Evolutionary conservation across 2,797 vertebrate species (phyloP).

Genomic region (Labroides dimidiatus): DNA sequence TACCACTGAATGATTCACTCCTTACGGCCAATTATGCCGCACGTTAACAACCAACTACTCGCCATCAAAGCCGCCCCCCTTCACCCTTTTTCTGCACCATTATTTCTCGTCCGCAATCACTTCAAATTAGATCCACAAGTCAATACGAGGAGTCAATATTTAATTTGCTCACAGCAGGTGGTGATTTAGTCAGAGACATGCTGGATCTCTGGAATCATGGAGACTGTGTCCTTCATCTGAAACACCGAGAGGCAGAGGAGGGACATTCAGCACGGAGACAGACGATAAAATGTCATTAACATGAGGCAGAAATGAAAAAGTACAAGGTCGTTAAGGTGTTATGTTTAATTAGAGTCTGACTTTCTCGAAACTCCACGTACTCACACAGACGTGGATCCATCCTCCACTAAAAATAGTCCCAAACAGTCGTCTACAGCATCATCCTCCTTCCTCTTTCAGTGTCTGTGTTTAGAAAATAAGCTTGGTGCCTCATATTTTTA

Average conservation of each 20-base stretch:
- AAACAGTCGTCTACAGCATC: too few relatives aligned
- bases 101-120: slow-evolving; percentile 81
- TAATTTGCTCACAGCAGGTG: slow-evolving; percentile 88
- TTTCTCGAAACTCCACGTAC: too few relatives aligned
- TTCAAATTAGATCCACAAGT: slow-evolving; percentile 87
- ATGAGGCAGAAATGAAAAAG: neutral
- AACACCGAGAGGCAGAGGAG: neutral
- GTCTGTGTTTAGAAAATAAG: too few relatives aligned
- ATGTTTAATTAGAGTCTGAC: neutral
- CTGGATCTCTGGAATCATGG: slow-evolving; percentile 6
- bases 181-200: slow-evolving; percentile 65
- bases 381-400: too few relatives aligned
- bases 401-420: too few relatives aligned
- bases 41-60: slow-evolving; percentile 63
- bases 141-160: slow-evolving; percentile 88
- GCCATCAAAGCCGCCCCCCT: slow-evolving; percentile 53
- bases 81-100: slow-evolving; percentile 69
- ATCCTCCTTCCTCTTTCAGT: too few relatives aligned
- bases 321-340: neutral
- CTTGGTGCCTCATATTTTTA: too few relatives aligned
- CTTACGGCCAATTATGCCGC: slow-evolving; percentile 77
- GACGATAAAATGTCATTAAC: neutral
- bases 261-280: neutral
- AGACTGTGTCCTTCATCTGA: slow-evolving; percentile 20
- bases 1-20: slow-evolving; percentile 60